Base-by-base conservation (phyloP, 2,113 vertebrate species). In the Mystacornis crossleyi region DNA sequence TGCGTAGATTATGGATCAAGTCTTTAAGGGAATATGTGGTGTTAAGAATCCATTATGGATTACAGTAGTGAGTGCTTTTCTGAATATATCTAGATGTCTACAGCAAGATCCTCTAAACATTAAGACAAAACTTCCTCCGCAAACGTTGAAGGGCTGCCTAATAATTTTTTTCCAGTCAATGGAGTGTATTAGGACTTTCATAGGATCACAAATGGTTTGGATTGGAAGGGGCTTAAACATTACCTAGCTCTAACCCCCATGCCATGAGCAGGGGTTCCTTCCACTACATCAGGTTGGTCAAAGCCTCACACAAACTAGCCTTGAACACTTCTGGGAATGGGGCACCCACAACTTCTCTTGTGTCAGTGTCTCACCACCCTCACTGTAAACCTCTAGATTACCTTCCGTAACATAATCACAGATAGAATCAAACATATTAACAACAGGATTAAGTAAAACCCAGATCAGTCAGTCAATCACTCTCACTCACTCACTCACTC, bases 391-490 rank as follows among this genome's bases (percentile, higher is more conserved):
- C 47, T 24, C 28, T 55, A 66, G 51, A 66, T 51, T 77, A 50
- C 6, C 28, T 9, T 23, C 84, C 43, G 36, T 80, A 67, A 71
- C n/a, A 75, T 18, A 61, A 10, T 26, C 31, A 13, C 8, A 78
- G 18, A 70, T 13, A 43, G 45, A 89, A 72, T 55, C 47, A 85
- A 88, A 73, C 20, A 14, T 51, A 38, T 21, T 55, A 83, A 57
- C n/a, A 65, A 33, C 40, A 73, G 53, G 14, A 61, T 45, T 43
- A 81, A 79, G 36, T 57, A 80, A 86, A 94, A 42, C 11, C 4
- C 75, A 77, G 19, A 48, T 79, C 66, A 15, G 33, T 78, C 47
- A 15, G 26, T 81, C 62, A 96, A 98, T 98, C 73, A 98, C 15
- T 42, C 42, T 78, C 47, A 15, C 29, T 81, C 62, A 96, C 98